Percentiles rank a stretch among this genome's conserved stretches.
These are phyloP conservation scores for Urocolius indicus DNA, from an alignment of 2,113 vertebrate species.

Conservation along the genomic window DNA sequence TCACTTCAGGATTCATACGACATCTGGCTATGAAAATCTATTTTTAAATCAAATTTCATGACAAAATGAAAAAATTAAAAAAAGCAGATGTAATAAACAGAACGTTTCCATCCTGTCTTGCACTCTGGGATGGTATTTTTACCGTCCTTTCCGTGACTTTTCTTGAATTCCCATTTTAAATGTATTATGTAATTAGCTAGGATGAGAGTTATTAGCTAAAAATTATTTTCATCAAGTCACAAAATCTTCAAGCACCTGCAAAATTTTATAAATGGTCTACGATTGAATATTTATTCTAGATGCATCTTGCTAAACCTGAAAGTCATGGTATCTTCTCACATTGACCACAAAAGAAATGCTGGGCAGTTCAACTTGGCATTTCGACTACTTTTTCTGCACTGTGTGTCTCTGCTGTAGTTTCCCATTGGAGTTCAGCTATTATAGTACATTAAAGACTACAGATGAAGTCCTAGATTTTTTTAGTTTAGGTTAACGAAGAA, in stretches of 20 bases:
- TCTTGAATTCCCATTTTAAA: background rate
- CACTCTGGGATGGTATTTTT: background rate
- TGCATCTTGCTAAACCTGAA: background rate
- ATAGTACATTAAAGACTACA: background rate
- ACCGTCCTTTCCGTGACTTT: background rate
- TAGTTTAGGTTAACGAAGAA: background rate
- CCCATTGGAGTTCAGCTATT: background rate
- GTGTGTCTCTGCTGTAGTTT: background rate
- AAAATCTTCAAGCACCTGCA: background rate
- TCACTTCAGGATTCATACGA: background rate
- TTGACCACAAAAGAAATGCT: background rate
- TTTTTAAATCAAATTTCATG: background rate
- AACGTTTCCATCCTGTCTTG: background rate
- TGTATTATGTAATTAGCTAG: background rate
- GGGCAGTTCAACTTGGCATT: background rate
- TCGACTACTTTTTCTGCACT: background rate
- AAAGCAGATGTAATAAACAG: background rate
- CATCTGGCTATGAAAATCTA: background rate
- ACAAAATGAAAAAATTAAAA: background rate
- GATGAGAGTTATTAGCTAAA: background rate
- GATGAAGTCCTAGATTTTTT: background rate
- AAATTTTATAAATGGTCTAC: background rate
- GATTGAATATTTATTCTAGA: background rate
- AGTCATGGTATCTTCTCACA: background rate
- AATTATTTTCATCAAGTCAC: background rate